These are phyloP conservation scores for Limnephilus auricula DNA, from an alignment of 2,888 invertebrate species.

Conservation along the genomic window DNA sequence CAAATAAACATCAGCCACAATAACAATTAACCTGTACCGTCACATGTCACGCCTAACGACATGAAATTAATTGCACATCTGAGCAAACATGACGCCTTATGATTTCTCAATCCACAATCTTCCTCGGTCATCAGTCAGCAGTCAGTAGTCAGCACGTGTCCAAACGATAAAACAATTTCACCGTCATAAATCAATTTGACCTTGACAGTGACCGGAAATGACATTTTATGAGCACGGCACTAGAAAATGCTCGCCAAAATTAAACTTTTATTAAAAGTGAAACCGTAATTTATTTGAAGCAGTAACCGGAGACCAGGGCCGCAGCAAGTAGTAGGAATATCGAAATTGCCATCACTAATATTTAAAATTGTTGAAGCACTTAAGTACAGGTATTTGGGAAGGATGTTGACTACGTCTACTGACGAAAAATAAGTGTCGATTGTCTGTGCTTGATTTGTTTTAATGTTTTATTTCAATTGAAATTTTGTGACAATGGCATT, in stretches of 20 bases:
- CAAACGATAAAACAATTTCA: background rate
- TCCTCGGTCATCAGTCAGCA: background rate
- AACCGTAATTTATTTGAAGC: background rate
- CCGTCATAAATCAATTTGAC: background rate
- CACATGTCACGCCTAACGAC: background rate
- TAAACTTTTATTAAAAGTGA: constrained; percentile 4
- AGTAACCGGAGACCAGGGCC: too few relatives aligned
- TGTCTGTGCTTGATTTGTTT: too few relatives aligned
- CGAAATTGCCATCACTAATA: too few relatives aligned
- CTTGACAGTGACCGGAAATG: constrained; percentile 2
- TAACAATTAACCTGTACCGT: background rate
- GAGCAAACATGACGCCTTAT: background rate
- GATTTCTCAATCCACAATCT: background rate
- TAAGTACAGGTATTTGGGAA: background rate
- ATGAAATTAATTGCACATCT: background rate
- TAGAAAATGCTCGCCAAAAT: background rate
- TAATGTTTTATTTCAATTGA: too few relatives aligned
- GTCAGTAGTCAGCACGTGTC: background rate
- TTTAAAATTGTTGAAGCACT: too few relatives aligned
- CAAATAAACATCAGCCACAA: background rate
- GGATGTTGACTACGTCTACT: background rate
- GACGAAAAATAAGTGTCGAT: too few relatives aligned
- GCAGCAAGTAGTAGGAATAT: too few relatives aligned
- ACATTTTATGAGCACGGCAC: background rate
- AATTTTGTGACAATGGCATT: background rate